Conservation (phyloP, 2,888 invertebrate species). For the Diplolepis rosae region DNA sequence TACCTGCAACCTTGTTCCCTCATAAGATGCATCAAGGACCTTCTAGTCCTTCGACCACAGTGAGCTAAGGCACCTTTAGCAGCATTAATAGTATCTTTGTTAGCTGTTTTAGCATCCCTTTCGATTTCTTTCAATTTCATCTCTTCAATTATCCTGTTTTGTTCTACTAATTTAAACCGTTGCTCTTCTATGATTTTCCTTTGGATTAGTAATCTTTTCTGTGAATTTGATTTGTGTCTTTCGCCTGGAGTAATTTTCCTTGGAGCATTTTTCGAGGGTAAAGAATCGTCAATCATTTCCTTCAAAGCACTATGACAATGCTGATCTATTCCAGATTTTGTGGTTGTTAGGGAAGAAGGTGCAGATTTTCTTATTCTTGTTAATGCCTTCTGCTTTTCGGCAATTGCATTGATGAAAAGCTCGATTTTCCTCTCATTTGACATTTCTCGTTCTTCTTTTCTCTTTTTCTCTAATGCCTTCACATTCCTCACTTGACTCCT, state of each 20-base stretch:
- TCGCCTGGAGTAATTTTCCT: background rate
- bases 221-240: background rate
- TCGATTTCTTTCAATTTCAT: slow-evolving; percentile 82
- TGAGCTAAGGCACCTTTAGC: slow-evolving; percentile 78
- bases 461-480: slow-evolving; percentile 40
- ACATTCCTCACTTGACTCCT: slow-evolving; percentile 41
- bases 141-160: slow-evolving; percentile 83
- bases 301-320: slow-evolving; percentile 36
- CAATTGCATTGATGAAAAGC: slow-evolving; percentile 62
- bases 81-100: slow-evolving; percentile 76
- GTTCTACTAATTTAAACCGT: slow-evolving; percentile 81
- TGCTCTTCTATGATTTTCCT: slow-evolving; percentile 84
- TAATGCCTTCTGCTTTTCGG: slow-evolving; percentile 60
- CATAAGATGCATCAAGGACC: slow-evolving; percentile 64
- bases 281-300: slow-evolving; percentile 5
- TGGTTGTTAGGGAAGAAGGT: background rate
- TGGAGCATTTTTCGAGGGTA: slow-evolving; percentile 7
- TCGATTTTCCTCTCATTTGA: slow-evolving; percentile 65
- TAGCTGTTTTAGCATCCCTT: slow-evolving; percentile 75
- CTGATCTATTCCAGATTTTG: slow-evolving; percentile 3
- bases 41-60: slow-evolving; percentile 60
- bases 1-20: slow-evolving; percentile 64
- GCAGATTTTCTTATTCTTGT: slow-evolving; percentile 37
- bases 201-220: slow-evolving; percentile 76
- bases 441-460: slow-evolving; percentile 48